Percentiles rank a stretch among this genome's conserved stretches.
phyloP scores from a whole-genome alignment of 2,113 vertebrate genomes.

The Catharus minimus region DNA sequence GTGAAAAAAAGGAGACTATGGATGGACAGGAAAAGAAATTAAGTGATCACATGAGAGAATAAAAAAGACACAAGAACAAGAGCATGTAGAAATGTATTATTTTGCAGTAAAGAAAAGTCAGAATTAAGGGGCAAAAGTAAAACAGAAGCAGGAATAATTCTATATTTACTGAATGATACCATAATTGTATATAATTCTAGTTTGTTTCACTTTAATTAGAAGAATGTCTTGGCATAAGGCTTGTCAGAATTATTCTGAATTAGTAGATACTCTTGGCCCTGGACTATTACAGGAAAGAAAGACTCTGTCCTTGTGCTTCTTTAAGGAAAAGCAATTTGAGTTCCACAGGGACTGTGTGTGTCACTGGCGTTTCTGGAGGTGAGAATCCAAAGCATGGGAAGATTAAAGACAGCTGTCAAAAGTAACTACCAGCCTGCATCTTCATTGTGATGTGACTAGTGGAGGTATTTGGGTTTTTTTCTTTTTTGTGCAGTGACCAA shows the following conservation, averaged over 20 bases:
- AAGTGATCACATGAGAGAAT: neutral
- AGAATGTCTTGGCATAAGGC: neutral
- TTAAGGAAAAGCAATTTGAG: neutral
- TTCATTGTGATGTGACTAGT: neutral
- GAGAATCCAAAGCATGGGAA: neutral
- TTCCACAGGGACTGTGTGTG: neutral
- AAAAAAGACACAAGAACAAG: neutral
- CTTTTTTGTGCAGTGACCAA: neutral
- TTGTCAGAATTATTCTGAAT: neutral
- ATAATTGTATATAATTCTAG: neutral
- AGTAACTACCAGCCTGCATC: neutral
- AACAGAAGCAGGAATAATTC: neutral
- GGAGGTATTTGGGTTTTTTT: neutral
- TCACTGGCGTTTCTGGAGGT: neutral
- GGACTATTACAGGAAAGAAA: neutral
- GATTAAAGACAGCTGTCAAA: neutral
- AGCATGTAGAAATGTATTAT: neutral
- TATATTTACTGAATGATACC: neutral
- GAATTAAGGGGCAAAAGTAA: neutral
- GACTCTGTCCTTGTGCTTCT: neutral
- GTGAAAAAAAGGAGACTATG: neutral
- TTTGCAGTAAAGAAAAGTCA: neutral
- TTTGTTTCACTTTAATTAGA: neutral
- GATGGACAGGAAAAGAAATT: neutral
- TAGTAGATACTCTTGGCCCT: neutral